Conservation (phyloP, 2,797 vertebrate species). For the Hypotaenidia philippensis region DNA sequence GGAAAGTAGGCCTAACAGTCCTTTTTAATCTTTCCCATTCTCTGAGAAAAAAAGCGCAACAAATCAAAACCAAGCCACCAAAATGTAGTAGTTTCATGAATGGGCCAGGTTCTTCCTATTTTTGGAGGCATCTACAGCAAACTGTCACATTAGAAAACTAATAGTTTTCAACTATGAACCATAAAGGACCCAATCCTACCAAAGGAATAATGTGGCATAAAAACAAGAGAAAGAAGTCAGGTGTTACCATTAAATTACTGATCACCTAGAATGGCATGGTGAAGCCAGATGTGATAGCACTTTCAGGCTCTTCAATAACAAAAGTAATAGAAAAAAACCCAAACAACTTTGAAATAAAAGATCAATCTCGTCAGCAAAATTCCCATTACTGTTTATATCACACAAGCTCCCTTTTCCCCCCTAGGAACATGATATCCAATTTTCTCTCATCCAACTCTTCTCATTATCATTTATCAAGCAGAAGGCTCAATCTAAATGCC, state of each 20-base stretch:
- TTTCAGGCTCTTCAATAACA: neutral
- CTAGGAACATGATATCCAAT: accelerated
- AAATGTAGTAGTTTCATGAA: neutral
- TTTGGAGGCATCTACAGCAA: neutral
- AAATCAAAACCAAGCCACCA: too few species aligned
- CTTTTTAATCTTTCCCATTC: neutral
- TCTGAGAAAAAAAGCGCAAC: neutral
- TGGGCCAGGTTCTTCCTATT: neutral
- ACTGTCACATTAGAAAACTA: neutral
- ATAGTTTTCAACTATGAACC: neutral
- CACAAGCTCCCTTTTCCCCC: neutral
- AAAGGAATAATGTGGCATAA: neutral
- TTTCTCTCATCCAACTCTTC: neutral
- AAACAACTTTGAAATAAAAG: neutral
- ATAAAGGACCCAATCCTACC: neutral
- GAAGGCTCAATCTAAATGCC: neutral
- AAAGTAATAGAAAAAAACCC: neutral
- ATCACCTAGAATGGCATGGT: accelerated
- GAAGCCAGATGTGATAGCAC: neutral
- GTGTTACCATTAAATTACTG: neutral
- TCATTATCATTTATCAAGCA: neutral
- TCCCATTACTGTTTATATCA: neutral
- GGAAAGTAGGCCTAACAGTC: neutral
- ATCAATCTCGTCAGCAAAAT: neutral
- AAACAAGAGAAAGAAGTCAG: neutral